These are phyloP conservation scores for Erynnis tages DNA, from an alignment of 2,888 invertebrate species.

Conservation along the genomic window DNA sequence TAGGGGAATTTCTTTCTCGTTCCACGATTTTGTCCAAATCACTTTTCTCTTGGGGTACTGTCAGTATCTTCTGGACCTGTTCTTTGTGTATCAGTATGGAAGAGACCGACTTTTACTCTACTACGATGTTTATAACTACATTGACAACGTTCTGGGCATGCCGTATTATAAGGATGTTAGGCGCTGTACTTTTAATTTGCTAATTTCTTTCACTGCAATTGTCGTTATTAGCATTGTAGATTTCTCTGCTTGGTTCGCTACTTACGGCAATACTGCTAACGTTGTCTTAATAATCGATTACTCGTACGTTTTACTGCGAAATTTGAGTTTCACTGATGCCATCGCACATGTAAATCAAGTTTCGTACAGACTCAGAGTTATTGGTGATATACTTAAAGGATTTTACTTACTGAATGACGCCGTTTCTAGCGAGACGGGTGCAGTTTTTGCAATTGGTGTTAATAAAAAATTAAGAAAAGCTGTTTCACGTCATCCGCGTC, in stretches of 20 bases:
- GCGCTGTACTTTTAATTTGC: background rate
- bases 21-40: background rate
- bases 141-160: slow-evolving; percentile 3
- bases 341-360: slow-evolving; percentile 11
- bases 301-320: background rate
- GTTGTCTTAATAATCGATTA: background rate
- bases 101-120: slow-evolving; percentile 1
- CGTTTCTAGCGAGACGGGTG: background rate
- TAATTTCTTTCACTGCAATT: background rate
- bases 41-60: slow-evolving; percentile 1
- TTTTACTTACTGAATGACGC: slow-evolving; percentile 9
- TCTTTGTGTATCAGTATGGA: slow-evolving; percentile 8
- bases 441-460: background rate
- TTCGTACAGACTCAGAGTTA: slow-evolving; percentile 3
- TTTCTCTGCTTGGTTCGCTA: background rate
- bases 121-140: background rate
- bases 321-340: slow-evolving; percentile 11
- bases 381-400: slow-evolving; percentile 7
- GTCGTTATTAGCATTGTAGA: background rate
- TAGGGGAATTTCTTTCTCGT: background rate
- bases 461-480: background rate
- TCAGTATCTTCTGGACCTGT: slow-evolving; percentile 13
- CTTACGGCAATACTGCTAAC: background rate
- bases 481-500: background rate
- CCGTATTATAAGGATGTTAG: background rate